These are phyloP conservation scores for Neelides sp. DNA, from an alignment of 1,140 invertebrate species.

Conservation along the genomic window DNA sequence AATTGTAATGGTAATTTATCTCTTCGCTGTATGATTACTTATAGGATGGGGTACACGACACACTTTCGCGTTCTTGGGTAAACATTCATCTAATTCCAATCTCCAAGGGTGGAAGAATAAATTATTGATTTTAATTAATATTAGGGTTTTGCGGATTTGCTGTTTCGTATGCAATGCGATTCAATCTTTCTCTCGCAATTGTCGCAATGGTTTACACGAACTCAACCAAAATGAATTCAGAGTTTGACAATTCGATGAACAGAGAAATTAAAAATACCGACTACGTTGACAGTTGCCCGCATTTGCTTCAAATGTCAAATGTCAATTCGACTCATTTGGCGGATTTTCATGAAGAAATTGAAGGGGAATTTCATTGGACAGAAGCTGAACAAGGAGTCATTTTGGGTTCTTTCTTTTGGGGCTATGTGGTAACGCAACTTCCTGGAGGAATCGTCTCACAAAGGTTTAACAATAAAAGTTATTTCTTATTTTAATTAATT, in stretches of 20 bases:
- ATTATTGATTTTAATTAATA: constrained; percentile 34
- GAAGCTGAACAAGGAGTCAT: constrained; percentile 64
- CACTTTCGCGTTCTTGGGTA: constrained; percentile 71
- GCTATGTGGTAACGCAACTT: constrained; percentile 73
- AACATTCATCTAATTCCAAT: neutral
- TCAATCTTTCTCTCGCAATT: constrained; percentile 91
- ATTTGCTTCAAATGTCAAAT: constrained; percentile 1
- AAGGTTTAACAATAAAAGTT: no score
- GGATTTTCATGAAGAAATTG: neutral
- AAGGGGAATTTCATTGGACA: constrained; percentile 64
- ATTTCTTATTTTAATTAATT: no score
- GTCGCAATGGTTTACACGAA: constrained; percentile 96
- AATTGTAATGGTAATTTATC: no score
- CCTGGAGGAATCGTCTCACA: constrained; percentile 73
- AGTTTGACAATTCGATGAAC: neutral
- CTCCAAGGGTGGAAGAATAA: neutral
- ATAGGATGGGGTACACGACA: constrained; percentile 43
- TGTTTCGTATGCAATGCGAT: constrained; percentile 85
- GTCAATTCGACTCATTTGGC: neutral
- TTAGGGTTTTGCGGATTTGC: constrained; percentile 86
- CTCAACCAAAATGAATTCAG: no score
- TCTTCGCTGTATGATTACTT: no score
- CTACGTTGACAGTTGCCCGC: neutral
- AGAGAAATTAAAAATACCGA: neutral
- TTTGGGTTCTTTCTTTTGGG: constrained; percentile 66